These are phyloP conservation scores for Octopus bimaculoides DNA, from an alignment of 1,140 invertebrate species.

Conservation along the genomic window DNA sequence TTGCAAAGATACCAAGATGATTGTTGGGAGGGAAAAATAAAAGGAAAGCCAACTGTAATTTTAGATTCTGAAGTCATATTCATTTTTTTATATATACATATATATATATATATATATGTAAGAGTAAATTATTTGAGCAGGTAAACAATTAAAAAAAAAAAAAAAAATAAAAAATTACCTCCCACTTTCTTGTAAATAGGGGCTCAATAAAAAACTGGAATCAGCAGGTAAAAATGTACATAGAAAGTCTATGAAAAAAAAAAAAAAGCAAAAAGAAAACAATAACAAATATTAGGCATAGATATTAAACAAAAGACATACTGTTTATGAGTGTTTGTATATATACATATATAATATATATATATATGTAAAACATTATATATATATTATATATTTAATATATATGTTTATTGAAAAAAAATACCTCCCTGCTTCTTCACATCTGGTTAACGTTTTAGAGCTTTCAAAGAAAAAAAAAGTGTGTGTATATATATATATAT, in stretches of 20 bases:
- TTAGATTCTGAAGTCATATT: conserved; percentile 10
- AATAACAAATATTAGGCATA: conserved; percentile 5
- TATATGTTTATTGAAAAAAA: background rate
- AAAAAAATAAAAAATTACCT: conserved; percentile 13
- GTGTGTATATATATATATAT: no score
- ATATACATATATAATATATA: background rate
- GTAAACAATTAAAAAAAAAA: conserved; percentile 11
- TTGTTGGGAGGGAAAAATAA: background rate
- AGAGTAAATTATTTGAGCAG: conserved; percentile 1
- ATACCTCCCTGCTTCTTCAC: background rate
- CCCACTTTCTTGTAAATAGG: conserved; percentile 12
- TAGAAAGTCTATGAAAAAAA: conserved; percentile 9
- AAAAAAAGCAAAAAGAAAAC: conserved; percentile 3
- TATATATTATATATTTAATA: conserved; percentile 5
- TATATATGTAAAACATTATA: background rate
- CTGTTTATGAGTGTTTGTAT: background rate
- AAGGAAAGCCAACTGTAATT: background rate
- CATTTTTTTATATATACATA: background rate
- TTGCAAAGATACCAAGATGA: background rate
- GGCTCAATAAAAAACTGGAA: conserved; percentile 15
- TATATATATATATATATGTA: background rate
- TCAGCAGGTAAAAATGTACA: conserved; percentile 12
- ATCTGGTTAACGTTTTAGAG: background rate
- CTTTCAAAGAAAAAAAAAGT: no score
- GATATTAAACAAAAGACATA: background rate